These are phyloP conservation scores for Acanthisitta chloris DNA, from an alignment of 2,113 vertebrate species.

Conservation along the genomic window DNA sequence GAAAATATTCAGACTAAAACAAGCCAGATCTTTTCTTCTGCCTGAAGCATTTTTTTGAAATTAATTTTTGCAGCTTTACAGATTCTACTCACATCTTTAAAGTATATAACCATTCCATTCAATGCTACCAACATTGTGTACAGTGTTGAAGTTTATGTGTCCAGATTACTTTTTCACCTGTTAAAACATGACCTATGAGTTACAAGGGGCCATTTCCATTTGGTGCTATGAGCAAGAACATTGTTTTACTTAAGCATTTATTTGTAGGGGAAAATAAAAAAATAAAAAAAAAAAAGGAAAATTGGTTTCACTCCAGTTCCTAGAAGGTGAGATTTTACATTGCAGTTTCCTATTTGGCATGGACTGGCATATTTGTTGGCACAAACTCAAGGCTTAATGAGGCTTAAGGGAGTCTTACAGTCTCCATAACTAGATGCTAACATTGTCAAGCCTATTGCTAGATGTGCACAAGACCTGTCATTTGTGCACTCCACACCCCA, in stretches of 20 bases:
- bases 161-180: background rate
- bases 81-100: background rate
- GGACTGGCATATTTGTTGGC: background rate
- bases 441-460: background rate
- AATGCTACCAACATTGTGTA: background rate
- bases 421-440: background rate
- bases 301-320: background rate
- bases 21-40: background rate
- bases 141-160: background rate
- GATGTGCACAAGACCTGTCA: background rate
- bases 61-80: background rate
- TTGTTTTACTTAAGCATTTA: background rate
- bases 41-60: background rate
- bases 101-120: background rate
- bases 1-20: background rate
- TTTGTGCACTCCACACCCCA: background rate
- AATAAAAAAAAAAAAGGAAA: background rate
- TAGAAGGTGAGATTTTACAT: background rate
- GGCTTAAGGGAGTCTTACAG: background rate
- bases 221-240: background rate
- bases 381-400: background rate
- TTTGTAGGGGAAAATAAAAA: accelerated
- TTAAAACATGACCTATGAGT: background rate
- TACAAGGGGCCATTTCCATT: background rate
- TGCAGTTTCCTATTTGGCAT: background rate